Conservation (phyloP, 2,888 invertebrate species). For the Asteroscopus sphinx region DNA sequence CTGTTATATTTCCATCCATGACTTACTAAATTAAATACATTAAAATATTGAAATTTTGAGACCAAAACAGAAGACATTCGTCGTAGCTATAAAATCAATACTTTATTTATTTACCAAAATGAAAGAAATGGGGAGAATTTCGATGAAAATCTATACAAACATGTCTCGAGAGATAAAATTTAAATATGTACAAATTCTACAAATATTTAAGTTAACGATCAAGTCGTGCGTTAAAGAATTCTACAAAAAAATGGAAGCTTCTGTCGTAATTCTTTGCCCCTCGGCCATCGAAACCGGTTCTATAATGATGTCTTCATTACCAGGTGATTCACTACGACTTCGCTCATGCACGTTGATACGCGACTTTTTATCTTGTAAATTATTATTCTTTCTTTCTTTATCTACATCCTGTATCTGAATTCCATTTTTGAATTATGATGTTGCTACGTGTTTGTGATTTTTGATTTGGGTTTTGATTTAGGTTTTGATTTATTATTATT, state of each 20-base stretch:
- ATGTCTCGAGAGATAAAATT: conserved; percentile 36
- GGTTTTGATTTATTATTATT: conserved; percentile 8
- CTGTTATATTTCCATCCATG: conserved; percentile 4
- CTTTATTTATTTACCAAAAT: conserved; percentile 1
- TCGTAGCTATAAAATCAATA: conserved; percentile 6
- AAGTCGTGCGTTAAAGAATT: conserved; percentile 39
- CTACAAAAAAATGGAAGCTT: conserved; percentile 42
- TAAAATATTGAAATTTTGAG: neutral
- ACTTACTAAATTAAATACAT: conserved; percentile 4
- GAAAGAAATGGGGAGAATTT: conserved; percentile 9
- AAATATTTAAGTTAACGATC: conserved; percentile 47
- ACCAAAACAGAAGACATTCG: neutral
- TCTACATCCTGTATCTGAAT: conserved; percentile 47
- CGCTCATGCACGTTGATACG: conserved; percentile 63
- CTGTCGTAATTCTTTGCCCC: conserved; percentile 49
- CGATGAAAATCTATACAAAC: conserved; percentile 22
- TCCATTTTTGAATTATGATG: conserved; percentile 28
- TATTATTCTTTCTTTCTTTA: conserved; percentile 50
- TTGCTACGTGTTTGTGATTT: conserved; percentile 8
- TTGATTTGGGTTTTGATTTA: conserved; percentile 10
- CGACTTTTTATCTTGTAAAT: conserved; percentile 61
- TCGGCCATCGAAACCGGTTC: conserved; percentile 79
- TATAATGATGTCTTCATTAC: conserved; percentile 86
- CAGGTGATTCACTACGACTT: conserved; percentile 76
- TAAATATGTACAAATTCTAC: too few relatives aligned